Evolutionary conservation across 2,888 invertebrate species (phyloP).

Genomic region (Omphaloscelis lunosa): DNA sequence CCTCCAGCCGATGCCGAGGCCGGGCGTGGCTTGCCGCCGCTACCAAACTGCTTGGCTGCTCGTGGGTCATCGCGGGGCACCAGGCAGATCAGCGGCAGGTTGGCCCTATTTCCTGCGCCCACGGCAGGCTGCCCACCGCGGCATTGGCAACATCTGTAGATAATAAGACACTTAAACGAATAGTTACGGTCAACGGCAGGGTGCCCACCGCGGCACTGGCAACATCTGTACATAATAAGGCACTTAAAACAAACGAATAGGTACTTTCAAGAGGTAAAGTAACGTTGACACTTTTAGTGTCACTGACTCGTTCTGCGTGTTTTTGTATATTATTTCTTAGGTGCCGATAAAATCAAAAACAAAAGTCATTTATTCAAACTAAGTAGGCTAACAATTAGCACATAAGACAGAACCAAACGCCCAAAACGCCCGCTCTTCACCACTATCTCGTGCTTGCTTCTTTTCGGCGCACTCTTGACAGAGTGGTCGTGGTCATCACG

Average conservation of each 20-base stretch:
- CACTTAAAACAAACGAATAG: background rate
- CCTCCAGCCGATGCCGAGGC: slow-evolving; percentile 59
- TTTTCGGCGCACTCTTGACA: too few relatives aligned
- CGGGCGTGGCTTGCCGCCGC: slow-evolving; percentile 58
- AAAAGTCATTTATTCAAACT: background rate
- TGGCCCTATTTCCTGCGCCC: slow-evolving; percentile 64
- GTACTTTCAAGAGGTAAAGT: background rate
- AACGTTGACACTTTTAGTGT: background rate
- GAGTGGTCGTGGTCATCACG: too few relatives aligned
- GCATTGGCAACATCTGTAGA: slow-evolving; percentile 80
- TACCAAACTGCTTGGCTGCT: slow-evolving; percentile 34
- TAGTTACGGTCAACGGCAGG: slow-evolving; percentile 46
- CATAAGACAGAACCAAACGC: too few relatives aligned
- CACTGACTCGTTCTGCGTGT: background rate
- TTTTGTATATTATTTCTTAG: background rate
- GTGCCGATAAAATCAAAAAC: background rate
- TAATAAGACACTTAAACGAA: background rate
- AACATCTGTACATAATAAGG: slow-evolving; percentile 74
- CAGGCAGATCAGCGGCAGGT: slow-evolving; percentile 83
- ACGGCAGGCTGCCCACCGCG: slow-evolving; percentile 48
- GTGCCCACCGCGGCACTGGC: slow-evolving; percentile 69
- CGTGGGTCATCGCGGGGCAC: slow-evolving; percentile 79
- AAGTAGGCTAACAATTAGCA: background rate
- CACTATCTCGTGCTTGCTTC: background rate
- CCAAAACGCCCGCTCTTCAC: background rate